Conservation (phyloP, 1,140 invertebrate genomes). For the Dreissena polymorpha region DNA sequence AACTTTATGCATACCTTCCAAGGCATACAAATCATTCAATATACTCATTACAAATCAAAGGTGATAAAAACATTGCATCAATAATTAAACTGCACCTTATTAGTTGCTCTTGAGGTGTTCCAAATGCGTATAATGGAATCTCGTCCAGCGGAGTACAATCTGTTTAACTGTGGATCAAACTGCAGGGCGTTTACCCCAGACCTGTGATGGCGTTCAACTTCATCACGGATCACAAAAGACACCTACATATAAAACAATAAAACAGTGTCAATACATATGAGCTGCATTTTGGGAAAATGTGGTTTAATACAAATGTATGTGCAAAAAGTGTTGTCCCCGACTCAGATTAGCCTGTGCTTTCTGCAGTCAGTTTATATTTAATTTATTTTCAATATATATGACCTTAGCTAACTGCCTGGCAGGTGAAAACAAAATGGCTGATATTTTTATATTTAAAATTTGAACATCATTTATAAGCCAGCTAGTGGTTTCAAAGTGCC, state of each 20-base stretch:
- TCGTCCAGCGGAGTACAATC: constrained; percentile 97
- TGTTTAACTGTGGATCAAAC: constrained; percentile 91
- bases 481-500: too few species aligned
- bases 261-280: not conserved
- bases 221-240: constrained; percentile 98
- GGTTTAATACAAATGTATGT: not conserved
- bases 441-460: too few species aligned
- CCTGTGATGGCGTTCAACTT: constrained; percentile 95
- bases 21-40: too few species aligned
- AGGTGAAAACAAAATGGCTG: not conserved
- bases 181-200: constrained; percentile 98
- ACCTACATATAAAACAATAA: constrained; percentile 83
- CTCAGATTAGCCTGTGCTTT: not conserved
- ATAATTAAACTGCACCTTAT: constrained; percentile 69
- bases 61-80: too few species aligned
- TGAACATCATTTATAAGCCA: too few species aligned
- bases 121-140: constrained; percentile 99
- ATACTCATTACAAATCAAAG: too few species aligned
- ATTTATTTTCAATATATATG: too few species aligned
- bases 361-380: not conserved
- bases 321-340: not conserved
- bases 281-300: not conserved
- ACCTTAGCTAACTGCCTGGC: not conserved
- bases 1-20: too few species aligned
- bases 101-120: constrained; percentile 83